Evolutionary conservation across 37 sponge, comb jelly and placozoan species (phyloP).

Genomic region (Dysidea cf. avara): DNA sequence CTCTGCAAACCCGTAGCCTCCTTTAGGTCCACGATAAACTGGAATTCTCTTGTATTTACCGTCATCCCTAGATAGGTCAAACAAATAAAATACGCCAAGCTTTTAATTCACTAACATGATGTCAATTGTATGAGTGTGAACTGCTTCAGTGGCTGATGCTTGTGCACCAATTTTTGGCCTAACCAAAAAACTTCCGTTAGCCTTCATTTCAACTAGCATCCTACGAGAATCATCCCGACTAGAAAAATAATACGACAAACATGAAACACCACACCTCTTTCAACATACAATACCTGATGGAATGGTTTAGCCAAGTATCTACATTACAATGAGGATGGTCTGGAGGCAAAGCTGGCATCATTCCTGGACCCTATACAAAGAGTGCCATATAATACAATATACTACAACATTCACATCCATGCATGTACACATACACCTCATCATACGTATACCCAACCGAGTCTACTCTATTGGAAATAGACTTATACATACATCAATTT

Average conservation of each 20-base stretch:
- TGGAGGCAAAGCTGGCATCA: no score
- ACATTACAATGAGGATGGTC: no score
- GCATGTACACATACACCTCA: no score
- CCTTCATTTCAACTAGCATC: conserved; percentile 26
- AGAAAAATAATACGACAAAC: neutral
- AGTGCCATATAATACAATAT: no score
- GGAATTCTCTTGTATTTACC: conserved; percentile 74
- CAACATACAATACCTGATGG: no score
- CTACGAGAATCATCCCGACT: conserved; percentile 58
- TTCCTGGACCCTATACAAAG: no score
- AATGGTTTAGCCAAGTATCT: no score
- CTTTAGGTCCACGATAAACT: conserved; percentile 52
- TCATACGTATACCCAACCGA: no score
- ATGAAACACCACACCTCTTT: no score
- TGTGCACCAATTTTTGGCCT: conserved; percentile 53
- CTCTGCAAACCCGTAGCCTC: conserved; percentile 84
- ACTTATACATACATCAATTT: no score
- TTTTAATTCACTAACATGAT: conserved; percentile 49
- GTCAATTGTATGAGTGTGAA: conserved; percentile 74
- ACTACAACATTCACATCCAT: no score
- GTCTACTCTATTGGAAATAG: no score
- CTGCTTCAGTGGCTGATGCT: conserved; percentile 5
- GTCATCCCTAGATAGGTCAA: conserved; percentile 30
- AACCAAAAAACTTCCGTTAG: conserved; percentile 74
- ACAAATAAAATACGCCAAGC: neutral